Base-by-base conservation (phyloP, 2,113 vertebrate species). In the Rhea pennata region DNA sequence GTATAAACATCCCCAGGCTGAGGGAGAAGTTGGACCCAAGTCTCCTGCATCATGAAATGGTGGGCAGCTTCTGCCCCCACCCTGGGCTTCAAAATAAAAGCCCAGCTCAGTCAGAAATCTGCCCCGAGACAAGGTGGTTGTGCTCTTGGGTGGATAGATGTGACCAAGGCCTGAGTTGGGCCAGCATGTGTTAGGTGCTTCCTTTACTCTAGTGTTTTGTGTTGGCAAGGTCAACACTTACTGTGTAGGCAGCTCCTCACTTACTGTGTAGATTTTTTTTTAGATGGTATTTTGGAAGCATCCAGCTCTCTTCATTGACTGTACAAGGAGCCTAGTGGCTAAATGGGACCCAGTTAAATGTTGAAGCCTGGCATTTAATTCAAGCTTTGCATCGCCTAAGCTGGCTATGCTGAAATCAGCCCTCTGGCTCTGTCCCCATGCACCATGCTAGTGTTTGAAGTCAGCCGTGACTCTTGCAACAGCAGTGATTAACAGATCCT, bases 351-450 rank as follows among this genome's bases (percentile, higher is more conserved):
- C 6, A 87, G 27, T 33, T 79, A 75, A 87, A 29, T 66, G 39
- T 4, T 21, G 44, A 78, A 91, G 66, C 66, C 48, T 82, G 84
- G 48, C 20, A 23, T 16, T 61, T 76, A 48, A 89, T 87, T 70
- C 74, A 78, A 72, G n/a, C 2, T 80, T 83, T 67, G 83, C 11
- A 6, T 4, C 88, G 85, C n/a, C 2, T 3, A 56, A 21, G 39
- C 15, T 74, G 31, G 15, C 83, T 86, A 50, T 8, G 5, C 36
- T 73, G 54, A 36, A 54, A 23, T 51, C 65, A 89, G 74, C 42
- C 46, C 78, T 14, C 8, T 0, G 4, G 26, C 50, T 70, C 29
- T 46, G 33, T 74, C 31, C 21, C 53, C 5, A 1, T 0, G 0
- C 48, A 51, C 58, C 72, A 53, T 14, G 3, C 71, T 36, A 23